Evolutionary conservation across 2,797 vertebrate genomes (phyloP), one percentile per base, ranked within the genome.

Genomic region (Botia kubotai): DNA sequence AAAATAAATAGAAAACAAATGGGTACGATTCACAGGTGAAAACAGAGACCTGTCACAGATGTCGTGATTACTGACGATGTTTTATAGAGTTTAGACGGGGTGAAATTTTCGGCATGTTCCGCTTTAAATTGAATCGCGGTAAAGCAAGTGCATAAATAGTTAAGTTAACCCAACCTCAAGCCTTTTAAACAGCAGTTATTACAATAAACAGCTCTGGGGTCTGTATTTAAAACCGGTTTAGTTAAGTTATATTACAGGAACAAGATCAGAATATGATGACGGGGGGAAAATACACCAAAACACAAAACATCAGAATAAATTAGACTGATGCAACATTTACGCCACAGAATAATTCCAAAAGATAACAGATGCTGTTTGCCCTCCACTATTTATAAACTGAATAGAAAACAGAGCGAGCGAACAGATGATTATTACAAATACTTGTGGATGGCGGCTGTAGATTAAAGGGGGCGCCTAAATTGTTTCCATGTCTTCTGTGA

Each of bases 401-500:
- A 52, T 63, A 26, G 62, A 39, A n/a, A 62, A 39, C 16, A 68
- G 33, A 33, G 33, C 33, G 33, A 33, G 33, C 4, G 33, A 33
- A 33, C 33, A 33, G 69, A 72, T 55, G 19, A 65, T 48, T 73
- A 73, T 66, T 73, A 67, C 12, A 65, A 48, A 48, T 73, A 67
- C 43, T 33, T 46, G 33, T 19, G 19, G 43, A 79, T 63, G 33
- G 48, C 53, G 46, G 21, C 8, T 36, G 46, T 46, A 65, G 58
- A 79, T 72, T 72, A 79, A 79, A 67, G 62, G 6, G 6, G 48
- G 11, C n/a, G 50, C 16, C 39, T 66, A 65, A 66, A 66, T 67
- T 33, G 21, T 66, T 80, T 80, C 60, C 70, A 55, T n/a, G 26
- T 72, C 29, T 65, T 52, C 21, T 70, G 23, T 55, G 65, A 79